phyloP scores from a whole-genome alignment of 2,888 invertebrate genomes.

The Lasioglossum figueresi region DNA sequence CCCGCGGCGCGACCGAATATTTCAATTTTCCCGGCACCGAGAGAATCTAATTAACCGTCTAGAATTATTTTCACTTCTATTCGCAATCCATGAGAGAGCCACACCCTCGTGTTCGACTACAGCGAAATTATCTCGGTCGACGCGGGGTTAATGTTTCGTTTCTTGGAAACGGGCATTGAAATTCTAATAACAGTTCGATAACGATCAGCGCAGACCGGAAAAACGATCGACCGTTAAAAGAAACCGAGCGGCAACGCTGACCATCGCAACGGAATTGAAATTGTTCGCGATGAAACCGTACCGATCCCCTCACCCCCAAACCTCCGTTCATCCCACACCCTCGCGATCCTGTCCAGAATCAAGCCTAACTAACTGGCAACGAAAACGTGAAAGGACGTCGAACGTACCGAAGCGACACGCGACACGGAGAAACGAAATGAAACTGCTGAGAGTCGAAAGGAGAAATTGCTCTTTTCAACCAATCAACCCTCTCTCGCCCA shows the following conservation, averaged over 20 bases:
- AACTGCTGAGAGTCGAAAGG: conserved; percentile 31
- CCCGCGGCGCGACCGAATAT: neutral
- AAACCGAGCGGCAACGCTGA: neutral
- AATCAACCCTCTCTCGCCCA: conserved; percentile 14
- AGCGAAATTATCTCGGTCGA: neutral
- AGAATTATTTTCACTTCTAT: neutral
- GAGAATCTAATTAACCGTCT: neutral
- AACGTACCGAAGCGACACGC: conserved; percentile 11
- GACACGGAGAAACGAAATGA: conserved; percentile 38
- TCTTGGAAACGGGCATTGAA: neutral
- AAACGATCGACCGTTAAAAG: conserved; percentile 11
- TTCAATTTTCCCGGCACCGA: neutral
- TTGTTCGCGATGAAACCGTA: conserved; percentile 46
- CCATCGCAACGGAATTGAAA: conserved; percentile 50
- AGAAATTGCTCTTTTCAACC: conserved; percentile 53
- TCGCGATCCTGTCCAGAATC: conserved; percentile 25
- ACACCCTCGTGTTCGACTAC: neutral
- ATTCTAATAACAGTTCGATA: neutral
- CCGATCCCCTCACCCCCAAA: neutral
- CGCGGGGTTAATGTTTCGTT: neutral
- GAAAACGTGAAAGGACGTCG: conserved; percentile 27
- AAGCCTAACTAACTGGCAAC: conserved; percentile 43
- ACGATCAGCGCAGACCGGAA: neutral
- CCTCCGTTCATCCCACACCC: neutral
- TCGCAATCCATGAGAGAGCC: neutral